These are phyloP conservation scores for Acanthosepion pharaonis DNA, from an alignment of 2,888 invertebrate species.

Conservation along the genomic window DNA sequence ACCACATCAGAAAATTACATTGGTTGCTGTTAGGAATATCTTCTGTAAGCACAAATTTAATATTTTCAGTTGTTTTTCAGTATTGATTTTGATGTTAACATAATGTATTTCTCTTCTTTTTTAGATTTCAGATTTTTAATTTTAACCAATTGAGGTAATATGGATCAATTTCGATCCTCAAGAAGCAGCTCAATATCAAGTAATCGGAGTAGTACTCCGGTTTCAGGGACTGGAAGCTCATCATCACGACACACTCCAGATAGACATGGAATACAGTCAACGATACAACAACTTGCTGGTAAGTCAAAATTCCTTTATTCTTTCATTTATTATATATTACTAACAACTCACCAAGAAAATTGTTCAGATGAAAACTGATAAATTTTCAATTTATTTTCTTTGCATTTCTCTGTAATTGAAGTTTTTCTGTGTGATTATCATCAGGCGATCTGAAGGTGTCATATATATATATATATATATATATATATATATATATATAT, in stretches of 20 bases:
- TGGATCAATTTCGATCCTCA: neutral
- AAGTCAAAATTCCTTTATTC: neutral
- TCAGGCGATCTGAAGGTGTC: too few species aligned
- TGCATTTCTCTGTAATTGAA: too few species aligned
- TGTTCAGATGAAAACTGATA: too few species aligned
- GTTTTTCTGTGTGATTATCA: too few species aligned
- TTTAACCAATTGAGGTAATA: neutral
- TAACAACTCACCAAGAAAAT: too few species aligned
- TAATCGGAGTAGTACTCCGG: slow-evolving; percentile 25
- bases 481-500: too few species aligned
- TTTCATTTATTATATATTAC: too few species aligned
- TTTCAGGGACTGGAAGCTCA: slow-evolving; percentile 2
- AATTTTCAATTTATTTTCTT: too few species aligned
- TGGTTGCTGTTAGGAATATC: too few species aligned
- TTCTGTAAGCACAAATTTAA: neutral
- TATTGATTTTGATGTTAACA: neutral
- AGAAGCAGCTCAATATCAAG: slow-evolving; percentile 38
- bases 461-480: too few species aligned
- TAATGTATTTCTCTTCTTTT: neutral
- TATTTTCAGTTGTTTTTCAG: neutral
- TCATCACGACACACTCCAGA: slow-evolving; percentile 39
- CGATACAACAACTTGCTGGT: slow-evolving; percentile 46
- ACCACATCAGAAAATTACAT: too few species aligned
- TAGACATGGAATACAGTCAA: slow-evolving; percentile 46
- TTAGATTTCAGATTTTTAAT: neutral